Conservation (phyloP, 92 coral and sea anemone species). For the Ricordea florida region DNA sequence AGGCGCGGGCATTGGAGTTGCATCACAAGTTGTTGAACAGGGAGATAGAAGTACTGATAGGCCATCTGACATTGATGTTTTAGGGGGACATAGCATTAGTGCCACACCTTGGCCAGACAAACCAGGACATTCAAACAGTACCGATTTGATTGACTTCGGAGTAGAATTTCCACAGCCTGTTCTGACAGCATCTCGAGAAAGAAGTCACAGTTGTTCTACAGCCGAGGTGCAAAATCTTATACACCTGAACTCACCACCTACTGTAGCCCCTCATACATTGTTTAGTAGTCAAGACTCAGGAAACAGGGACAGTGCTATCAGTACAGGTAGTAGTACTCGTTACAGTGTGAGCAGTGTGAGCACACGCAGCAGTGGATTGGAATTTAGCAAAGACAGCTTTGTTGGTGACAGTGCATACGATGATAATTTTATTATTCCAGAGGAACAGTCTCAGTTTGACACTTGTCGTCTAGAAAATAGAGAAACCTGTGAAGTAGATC, state of each 20-base stretch:
- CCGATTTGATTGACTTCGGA: conserved; percentile 31
- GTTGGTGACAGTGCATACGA: conserved; percentile 48
- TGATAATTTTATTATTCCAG: conserved; percentile 27
- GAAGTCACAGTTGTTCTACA: too few species aligned
- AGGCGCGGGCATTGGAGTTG: too few species aligned
- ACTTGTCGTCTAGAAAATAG: background rate
- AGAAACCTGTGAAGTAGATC: background rate
- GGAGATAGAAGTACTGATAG: too few species aligned
- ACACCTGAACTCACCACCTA: too few species aligned
- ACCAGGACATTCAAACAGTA: background rate
- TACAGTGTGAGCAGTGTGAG: conserved; percentile 58
- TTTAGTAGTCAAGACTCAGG: background rate
- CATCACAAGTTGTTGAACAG: too few species aligned
- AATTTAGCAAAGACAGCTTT: conserved; percentile 35
- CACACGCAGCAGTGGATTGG: conserved; percentile 70
- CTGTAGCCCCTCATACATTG: background rate
- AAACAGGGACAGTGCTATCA: conserved; percentile 73
- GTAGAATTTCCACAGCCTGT: background rate
- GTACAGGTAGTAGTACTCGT: conserved; percentile 77
- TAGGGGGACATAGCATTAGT: background rate
- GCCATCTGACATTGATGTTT: conserved; percentile 5
- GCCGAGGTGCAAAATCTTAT: too few species aligned
- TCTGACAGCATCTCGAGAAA: background rate
- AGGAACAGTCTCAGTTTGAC: conserved; percentile 30
- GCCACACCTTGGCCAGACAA: too few species aligned